These are phyloP conservation scores for Notolabrus celidotus DNA, from an alignment of 2,797 vertebrate genomes.

Conservation along the genomic window DNA sequence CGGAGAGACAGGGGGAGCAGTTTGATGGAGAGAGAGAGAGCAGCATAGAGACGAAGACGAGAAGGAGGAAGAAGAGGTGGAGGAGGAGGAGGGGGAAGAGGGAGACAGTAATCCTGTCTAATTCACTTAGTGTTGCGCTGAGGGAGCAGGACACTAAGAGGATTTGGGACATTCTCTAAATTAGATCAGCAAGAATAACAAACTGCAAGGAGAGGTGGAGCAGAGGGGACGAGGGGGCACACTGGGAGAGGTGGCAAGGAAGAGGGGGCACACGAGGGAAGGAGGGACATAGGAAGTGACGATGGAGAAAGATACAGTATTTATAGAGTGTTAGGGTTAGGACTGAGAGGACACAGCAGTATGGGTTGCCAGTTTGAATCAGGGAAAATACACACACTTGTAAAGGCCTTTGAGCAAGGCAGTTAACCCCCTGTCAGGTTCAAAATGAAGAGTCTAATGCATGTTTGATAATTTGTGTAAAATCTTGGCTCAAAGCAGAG, in stretches of 20 bases:
- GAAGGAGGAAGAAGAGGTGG: constrained; percentile 47
- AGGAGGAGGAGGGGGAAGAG: constrained; percentile 64
- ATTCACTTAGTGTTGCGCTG: constrained; percentile 90
- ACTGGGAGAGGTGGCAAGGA: constrained; percentile 37
- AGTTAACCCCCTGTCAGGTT: not conserved
- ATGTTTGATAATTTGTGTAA: rapidly evolving
- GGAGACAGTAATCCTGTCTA: constrained; percentile 87
- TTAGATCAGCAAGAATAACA: constrained; percentile 91
- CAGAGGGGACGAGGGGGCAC: constrained; percentile 34
- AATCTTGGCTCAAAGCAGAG: no score
- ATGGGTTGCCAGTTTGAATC: not conserved
- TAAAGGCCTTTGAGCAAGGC: not conserved
- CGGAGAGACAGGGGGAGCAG: constrained; percentile 31
- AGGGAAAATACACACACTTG: no score
- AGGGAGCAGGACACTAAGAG: constrained; percentile 88
- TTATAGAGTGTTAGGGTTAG: no score
- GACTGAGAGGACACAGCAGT: no score
- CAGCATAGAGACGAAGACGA: constrained; percentile 42
- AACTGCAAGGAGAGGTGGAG: constrained; percentile 77
- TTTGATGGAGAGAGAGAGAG: constrained; percentile 63
- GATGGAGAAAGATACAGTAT: not conserved
- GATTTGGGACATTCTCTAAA: constrained; percentile 93
- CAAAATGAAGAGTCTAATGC: not conserved
- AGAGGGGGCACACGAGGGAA: constrained; percentile 13
- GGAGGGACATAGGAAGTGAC: not conserved